Conservation (phyloP, 2,797 vertebrate species). For the Hyperoplus immaculatus region DNA sequence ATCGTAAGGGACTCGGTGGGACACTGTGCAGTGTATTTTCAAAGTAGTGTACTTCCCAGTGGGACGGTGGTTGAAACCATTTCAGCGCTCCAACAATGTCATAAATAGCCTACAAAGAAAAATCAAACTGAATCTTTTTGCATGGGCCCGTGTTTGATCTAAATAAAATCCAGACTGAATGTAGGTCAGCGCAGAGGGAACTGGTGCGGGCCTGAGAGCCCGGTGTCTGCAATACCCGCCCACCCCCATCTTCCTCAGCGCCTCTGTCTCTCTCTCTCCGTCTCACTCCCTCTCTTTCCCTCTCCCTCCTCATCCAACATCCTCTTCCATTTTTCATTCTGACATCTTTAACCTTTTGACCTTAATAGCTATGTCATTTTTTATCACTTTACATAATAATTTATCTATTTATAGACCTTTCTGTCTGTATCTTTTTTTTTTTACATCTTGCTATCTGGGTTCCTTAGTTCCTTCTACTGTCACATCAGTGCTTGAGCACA, state of each 20-base stretch:
- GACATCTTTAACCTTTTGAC: conserved; percentile 69
- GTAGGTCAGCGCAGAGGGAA: conserved; percentile 85
- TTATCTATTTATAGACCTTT: conserved; percentile 25
- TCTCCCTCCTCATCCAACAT: conserved; percentile 38
- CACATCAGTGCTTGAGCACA: conserved; percentile 19
- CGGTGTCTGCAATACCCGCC: conserved; percentile 75
- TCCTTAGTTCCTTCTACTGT: conserved; percentile 24
- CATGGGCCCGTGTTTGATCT: conserved; percentile 79
- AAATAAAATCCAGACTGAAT: conserved; percentile 84
- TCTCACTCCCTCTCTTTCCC: neutral
- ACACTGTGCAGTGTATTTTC: conserved; percentile 45
- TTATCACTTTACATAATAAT: conserved; percentile 31
- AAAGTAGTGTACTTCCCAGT: conserved; percentile 63
- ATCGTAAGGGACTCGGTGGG: conserved; percentile 23
- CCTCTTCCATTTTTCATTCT: conserved; percentile 38
- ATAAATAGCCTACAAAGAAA: conserved; percentile 80
- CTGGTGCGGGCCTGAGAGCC: conserved; percentile 83
- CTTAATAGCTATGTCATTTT: conserved; percentile 37
- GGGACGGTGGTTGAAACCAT: conserved; percentile 69
- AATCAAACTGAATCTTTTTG: conserved; percentile 79
- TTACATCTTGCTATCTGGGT: neutral
- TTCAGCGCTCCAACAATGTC: conserved; percentile 69
- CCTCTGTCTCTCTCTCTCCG: conserved; percentile 23
- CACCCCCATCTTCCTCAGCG: conserved; percentile 64
- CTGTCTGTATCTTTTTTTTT: conserved; percentile 4